These are phyloP conservation scores for Microtus californicus DNA, from an alignment of 2,797 vertebrate species.

Conservation along the genomic window DNA sequence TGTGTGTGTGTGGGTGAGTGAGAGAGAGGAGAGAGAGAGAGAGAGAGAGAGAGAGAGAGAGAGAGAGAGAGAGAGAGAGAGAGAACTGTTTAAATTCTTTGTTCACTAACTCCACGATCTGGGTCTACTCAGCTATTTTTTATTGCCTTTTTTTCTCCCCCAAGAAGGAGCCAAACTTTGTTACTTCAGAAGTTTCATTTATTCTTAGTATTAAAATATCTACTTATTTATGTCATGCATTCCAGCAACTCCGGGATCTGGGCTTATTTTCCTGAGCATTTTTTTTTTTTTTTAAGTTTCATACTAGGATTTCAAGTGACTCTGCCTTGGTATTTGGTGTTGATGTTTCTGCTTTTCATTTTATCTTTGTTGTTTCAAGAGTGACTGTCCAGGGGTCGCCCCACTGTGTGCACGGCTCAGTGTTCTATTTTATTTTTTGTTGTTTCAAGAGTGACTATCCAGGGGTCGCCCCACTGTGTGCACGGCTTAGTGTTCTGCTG, in stretches of 20 bases:
- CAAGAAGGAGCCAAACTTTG: not conserved
- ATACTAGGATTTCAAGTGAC: not conserved
- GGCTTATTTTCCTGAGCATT: not conserved
- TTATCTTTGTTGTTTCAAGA: not conserved
- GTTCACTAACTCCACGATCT: not conserved
- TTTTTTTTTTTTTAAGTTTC: not conserved
- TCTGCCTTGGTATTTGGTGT: not conserved
- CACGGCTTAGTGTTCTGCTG: not conserved
- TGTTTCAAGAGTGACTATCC: not conserved
- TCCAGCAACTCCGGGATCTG: not conserved
- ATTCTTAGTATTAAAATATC: not conserved
- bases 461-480: not conserved
- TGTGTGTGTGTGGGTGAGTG: not conserved
- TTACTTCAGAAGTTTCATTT: not conserved
- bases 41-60: not conserved
- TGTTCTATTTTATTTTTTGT: not conserved
- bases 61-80: not conserved
- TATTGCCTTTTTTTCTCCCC: not conserved
- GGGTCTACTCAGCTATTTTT: not conserved
- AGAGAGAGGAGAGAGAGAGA: too few species aligned
- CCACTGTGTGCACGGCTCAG: not conserved
- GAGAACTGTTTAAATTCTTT: not conserved
- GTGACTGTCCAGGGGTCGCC: not conserved
- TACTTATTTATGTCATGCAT: not conserved
- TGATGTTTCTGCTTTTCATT: not conserved